Base-by-base conservation (phyloP, 2,113 vertebrate species). In the Phoenicopterus ruber region DNA sequence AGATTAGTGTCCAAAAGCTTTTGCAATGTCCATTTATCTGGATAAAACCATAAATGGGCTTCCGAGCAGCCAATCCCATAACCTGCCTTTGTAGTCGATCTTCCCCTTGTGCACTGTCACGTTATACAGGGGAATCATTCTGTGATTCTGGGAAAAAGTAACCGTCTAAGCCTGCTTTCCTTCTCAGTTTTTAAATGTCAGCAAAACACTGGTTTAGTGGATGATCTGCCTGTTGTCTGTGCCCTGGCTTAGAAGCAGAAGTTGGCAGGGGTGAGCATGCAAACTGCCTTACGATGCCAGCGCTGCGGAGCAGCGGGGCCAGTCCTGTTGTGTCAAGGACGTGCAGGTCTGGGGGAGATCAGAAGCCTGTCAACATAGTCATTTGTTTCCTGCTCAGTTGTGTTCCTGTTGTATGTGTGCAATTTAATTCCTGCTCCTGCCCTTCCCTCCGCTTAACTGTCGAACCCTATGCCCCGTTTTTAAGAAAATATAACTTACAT, bases 271-370 rank as follows among this genome's bases (percentile, higher is more conserved):
- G 20, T 57, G 72, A 86, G 29, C 25, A 15, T 8, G 20, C 50
- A 71, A 71, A 52, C 10, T 67, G 50, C 52, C 21, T n/a, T 58
- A 29, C 2, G 14, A 31, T 63, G 69, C 86, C 80, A 92, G 66
- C 0, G 0, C 65, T 52, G 65, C 24, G 32, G 69, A 42, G 49
- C 77, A 91, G 67, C 5, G 0, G 36, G 21, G 28, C 24, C 52
- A 38, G 46, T 71, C 78, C 82, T 65, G 40, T 76, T 59, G 46
- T 38, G 82, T 82, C 63, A 83, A 84, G 93, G 86, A 40, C 72
- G 29, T 0, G 1, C 58, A 46, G 42, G 18, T 73, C 54, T 38
- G 32, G 42, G 63, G 31, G n/a, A 84, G 32, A 58, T 52, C 42
- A 72, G 67, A 58, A 83, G 24, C 32, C 36, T 49, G 32, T 55